Percentiles rank a stretch among this genome's conserved stretches.
phyloP scores from a whole-genome alignment of 2,113 vertebrate species.

The Hucho hucho region DNA sequence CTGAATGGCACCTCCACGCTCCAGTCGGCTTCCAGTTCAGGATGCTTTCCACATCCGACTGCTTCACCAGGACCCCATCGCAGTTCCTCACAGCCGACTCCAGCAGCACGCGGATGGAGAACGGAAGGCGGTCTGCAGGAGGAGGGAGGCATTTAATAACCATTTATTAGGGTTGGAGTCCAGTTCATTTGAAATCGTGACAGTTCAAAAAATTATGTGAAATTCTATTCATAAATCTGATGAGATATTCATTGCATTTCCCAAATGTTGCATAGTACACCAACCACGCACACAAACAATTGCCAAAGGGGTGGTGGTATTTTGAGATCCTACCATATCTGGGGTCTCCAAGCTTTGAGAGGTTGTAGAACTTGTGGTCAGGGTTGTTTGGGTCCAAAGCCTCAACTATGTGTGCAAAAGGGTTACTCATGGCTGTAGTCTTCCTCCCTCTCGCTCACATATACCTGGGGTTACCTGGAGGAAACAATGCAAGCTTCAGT shows the following conservation, averaged over 20 bases:
- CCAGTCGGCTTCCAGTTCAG: conserved; percentile 87
- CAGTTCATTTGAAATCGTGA: neutral
- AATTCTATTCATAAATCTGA: too few relatives aligned
- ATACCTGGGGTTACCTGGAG: neutral
- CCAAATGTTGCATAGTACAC: too few relatives aligned
- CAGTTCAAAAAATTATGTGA: too few relatives aligned
- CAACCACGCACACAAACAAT: neutral
- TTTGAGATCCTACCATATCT: conserved; percentile 82
- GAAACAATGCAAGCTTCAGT: neutral
- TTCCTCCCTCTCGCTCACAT: conserved; percentile 29
- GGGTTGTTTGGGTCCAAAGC: conserved; percentile 78
- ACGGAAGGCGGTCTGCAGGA: conserved; percentile 80
- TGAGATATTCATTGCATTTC: too few relatives aligned
- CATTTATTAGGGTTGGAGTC: neutral
- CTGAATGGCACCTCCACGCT: conserved; percentile 93
- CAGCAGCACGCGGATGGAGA: conserved; percentile 91
- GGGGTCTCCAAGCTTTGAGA: conserved; percentile 81
- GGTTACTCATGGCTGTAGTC: conserved; percentile 77
- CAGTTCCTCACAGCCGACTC: conserved; percentile 93
- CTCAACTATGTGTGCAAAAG: conserved; percentile 81
- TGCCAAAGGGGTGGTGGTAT: neutral
- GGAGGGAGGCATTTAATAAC: neutral
- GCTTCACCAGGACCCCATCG: conserved; percentile 91
- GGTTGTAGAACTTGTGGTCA: conserved; percentile 86
- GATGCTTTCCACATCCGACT: conserved; percentile 89